These are phyloP conservation scores for Tupiocoris notatus DNA, from an alignment of 2,888 invertebrate genomes.

Conservation along the genomic window DNA sequence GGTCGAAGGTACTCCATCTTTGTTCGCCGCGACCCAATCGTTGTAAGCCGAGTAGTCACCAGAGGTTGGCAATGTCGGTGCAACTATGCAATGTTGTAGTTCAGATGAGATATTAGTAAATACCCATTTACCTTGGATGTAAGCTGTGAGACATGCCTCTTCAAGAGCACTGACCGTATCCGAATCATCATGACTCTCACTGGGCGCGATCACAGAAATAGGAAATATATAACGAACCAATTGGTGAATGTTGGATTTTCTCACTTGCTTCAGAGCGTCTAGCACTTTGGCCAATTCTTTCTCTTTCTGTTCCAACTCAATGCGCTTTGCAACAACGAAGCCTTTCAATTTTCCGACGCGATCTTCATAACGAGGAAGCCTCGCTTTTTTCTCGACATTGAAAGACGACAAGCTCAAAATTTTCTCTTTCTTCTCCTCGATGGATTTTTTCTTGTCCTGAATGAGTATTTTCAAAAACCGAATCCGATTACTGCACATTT, in stretches of 20 bases:
- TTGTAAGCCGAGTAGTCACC: conserved; percentile 79
- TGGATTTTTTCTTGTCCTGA: conserved; percentile 58
- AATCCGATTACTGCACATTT: conserved; percentile 61
- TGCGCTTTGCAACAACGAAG: conserved; percentile 59
- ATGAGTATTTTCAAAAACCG: conserved; percentile 60
- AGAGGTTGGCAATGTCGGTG: conserved; percentile 78
- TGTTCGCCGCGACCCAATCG: conserved; percentile 66
- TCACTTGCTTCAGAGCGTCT: conserved; percentile 61
- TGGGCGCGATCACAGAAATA: conserved; percentile 54
- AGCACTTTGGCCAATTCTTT: conserved; percentile 53
- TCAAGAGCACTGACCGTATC: conserved; percentile 61
- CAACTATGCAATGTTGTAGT: conserved; percentile 72
- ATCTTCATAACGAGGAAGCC: conserved; percentile 63
- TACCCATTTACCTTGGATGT: conserved; percentile 79
- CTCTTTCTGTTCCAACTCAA: conserved; percentile 56
- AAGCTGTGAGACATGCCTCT: conserved; percentile 74
- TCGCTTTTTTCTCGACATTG: conserved; percentile 56
- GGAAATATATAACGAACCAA: conserved; percentile 70
- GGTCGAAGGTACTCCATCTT: conserved; percentile 55
- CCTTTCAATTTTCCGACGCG: conserved; percentile 63
- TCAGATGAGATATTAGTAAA: conserved; percentile 65
- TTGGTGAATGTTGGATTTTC: conserved; percentile 62
- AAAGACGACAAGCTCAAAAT: conserved; percentile 54
- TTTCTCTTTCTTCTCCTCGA: conserved; percentile 53
- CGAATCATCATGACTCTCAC: conserved; percentile 54